phyloP scores from a whole-genome alignment of 1,140 invertebrate genomes.

The Panulirus ornatus region DNA sequence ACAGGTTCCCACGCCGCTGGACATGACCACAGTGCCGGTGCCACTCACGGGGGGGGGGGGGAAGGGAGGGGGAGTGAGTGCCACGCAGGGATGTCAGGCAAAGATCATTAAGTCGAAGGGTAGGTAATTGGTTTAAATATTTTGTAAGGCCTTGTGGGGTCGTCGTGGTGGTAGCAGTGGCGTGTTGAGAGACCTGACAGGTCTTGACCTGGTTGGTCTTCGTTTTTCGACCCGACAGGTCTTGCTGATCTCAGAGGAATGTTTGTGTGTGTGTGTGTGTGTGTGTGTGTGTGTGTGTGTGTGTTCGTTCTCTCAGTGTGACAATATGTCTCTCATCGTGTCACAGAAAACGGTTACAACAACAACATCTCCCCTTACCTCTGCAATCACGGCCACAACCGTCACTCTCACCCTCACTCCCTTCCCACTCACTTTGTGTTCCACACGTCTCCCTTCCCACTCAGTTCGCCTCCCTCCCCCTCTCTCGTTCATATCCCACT shows the following conservation, averaged over 20 bases:
- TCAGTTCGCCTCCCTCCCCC: neutral
- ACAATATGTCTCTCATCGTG: neutral
- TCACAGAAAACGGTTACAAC: neutral
- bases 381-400: neutral
- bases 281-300: slow-evolving; percentile 39
- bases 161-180: neutral
- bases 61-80: neutral
- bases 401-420: slow-evolving; percentile 21
- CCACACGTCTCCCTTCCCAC: neutral
- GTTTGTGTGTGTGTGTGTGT: slow-evolving; percentile 19
- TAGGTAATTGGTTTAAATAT: slow-evolving; percentile 56
- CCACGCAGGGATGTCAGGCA: neutral
- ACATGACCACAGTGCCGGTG: slow-evolving; percentile 57
- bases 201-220: too few species aligned
- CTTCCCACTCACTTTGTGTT: neutral
- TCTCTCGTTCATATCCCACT: neutral
- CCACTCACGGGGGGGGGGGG: slow-evolving; percentile 2
- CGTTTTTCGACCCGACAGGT: too few species aligned
- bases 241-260: too few species aligned
- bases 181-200: neutral
- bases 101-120: slow-evolving; percentile 27
- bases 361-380: neutral
- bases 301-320: too few species aligned
- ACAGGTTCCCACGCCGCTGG: slow-evolving; percentile 68
- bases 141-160: slow-evolving; percentile 29